These are phyloP conservation scores for Melanostigma gelatinosum DNA, from an alignment of 2,113 vertebrate genomes.

Conservation along the genomic window DNA sequence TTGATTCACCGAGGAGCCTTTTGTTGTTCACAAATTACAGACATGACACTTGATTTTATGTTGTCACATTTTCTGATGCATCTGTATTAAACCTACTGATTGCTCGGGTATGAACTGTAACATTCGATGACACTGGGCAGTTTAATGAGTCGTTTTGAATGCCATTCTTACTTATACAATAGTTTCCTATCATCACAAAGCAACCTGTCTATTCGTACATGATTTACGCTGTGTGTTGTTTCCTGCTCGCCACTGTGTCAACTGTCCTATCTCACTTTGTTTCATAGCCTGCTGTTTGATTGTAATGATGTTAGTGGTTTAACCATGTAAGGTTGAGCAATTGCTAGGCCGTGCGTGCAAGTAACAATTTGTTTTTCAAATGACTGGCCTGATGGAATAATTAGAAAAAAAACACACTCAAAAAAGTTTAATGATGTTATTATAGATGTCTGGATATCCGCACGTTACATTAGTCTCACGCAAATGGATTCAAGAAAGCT, in stretches of 20 bases:
- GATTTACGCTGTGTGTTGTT: not conserved
- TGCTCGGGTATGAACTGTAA: not conserved
- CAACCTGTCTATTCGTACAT: not conserved
- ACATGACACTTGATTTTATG: not conserved
- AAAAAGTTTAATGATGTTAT: not conserved
- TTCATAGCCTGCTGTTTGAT: not conserved
- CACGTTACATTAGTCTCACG: not conserved
- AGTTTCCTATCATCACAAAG: not conserved
- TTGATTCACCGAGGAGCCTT: not conserved
- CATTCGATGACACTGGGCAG: not conserved
- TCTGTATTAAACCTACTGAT: not conserved
- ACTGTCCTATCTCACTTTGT: not conserved
- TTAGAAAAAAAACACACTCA: not conserved
- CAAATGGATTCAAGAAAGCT: constrained; percentile 5
- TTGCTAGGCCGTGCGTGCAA: not conserved
- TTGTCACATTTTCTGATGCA: not conserved
- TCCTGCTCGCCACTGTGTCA: not conserved
- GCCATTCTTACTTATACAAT: not conserved
- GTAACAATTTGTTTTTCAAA: not conserved
- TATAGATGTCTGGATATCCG: not conserved
- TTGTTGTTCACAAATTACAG: constrained; percentile 3
- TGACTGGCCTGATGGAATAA: not conserved
- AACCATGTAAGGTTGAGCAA: not conserved
- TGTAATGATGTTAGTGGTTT: not conserved
- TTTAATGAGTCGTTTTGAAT: not conserved